A percentile compares a stretch with the other conserved stretches of the same genome.
Conservation (phyloP, 2,113 vertebrate genomes). For the Dunckerocampus dactyliophorus region DNA sequence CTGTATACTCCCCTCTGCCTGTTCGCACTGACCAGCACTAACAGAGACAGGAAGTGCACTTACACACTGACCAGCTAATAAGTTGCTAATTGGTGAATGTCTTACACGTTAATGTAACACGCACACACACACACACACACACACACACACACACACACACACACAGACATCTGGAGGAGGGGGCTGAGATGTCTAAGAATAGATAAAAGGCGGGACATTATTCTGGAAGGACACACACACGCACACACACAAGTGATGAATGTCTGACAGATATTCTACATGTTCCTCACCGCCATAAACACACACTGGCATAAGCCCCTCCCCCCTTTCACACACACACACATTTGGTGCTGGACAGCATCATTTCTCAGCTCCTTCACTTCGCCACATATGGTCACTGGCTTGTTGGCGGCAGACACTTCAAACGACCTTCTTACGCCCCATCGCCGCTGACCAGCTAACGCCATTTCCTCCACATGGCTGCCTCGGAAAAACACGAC, state of each 20-base stretch:
- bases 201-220: slow-evolving; percentile 53
- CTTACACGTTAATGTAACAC: slow-evolving; percentile 14
- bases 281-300: slow-evolving; percentile 35
- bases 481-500: slow-evolving; percentile 2
- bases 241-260: no score
- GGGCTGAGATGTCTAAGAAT: slow-evolving; percentile 55
- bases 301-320: slow-evolving; percentile 13
- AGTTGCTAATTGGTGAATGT: slow-evolving; percentile 23
- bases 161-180: slow-evolving; percentile 34
- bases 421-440: slow-evolving; percentile 44
- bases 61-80: slow-evolving; percentile 16
- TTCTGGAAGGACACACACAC: slow-evolving; percentile 45
- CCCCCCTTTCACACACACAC: slow-evolving; percentile 14
- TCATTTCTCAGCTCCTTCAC: slow-evolving; percentile 46
- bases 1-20: neutral
- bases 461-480: slow-evolving; percentile 32
- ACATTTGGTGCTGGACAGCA: slow-evolving; percentile 48
- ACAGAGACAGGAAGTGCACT: slow-evolving; percentile 22
- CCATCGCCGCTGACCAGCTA: slow-evolving; percentile 23
- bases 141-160: slow-evolving; percentile 20
- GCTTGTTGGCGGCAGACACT: slow-evolving; percentile 49
- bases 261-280: slow-evolving; percentile 48
- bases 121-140: slow-evolving; percentile 15
- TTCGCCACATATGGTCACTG: slow-evolving; percentile 64
- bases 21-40: neutral